phyloP scores from a whole-genome alignment of 2,113 vertebrate genomes.

The Sylvia atricapilla region DNA sequence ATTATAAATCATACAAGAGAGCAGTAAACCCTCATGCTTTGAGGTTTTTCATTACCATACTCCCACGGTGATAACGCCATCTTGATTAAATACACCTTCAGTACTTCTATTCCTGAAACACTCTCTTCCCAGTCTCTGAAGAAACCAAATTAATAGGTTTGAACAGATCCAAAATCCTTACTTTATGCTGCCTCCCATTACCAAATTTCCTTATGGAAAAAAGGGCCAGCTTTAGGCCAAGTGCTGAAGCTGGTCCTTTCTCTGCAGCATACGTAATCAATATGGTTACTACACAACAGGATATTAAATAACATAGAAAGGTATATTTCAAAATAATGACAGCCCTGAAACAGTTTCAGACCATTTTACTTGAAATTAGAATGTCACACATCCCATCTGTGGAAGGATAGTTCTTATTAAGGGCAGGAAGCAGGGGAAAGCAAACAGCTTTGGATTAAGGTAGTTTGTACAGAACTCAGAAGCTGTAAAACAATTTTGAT shows the following conservation, averaged over 20 bases:
- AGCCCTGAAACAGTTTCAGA: neutral
- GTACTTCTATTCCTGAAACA: neutral
- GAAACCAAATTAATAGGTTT: neutral
- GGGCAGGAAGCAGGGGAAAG: neutral
- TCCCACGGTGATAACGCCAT: no score
- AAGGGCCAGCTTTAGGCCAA: neutral
- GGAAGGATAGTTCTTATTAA: neutral
- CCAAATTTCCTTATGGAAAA: neutral
- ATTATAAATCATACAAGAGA: rapidly evolving
- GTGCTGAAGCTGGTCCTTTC: neutral
- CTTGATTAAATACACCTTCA: neutral
- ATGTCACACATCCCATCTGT: neutral
- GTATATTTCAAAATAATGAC: neutral
- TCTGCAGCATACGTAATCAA: rapidly evolving
- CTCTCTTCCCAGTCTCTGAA: neutral
- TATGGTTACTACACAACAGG: rapidly evolving
- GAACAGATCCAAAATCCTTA: neutral
- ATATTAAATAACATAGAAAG: neutral
- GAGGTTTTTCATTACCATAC: neutral
- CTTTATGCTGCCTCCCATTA: neutral
- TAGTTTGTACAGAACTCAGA: neutral
- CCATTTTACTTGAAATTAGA: neutral
- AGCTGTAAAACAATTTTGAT: neutral
- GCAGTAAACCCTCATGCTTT: neutral
- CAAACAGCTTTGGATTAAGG: neutral